These are phyloP conservation scores for Elanoides forficatus DNA, from an alignment of 2,113 vertebrate species.

Conservation along the genomic window DNA sequence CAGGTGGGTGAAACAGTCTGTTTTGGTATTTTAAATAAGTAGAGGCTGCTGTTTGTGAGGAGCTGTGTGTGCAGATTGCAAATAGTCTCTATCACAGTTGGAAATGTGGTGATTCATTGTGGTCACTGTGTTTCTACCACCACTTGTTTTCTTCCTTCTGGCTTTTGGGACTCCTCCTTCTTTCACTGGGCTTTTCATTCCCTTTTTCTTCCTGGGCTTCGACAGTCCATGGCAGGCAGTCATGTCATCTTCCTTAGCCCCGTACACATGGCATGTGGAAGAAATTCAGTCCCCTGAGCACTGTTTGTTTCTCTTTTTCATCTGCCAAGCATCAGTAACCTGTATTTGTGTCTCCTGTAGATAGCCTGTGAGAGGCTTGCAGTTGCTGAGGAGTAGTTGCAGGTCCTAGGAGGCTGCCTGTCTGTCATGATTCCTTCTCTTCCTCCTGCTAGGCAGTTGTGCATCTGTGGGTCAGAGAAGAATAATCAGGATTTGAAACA, in stretches of 20 bases:
- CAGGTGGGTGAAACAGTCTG: not conserved
- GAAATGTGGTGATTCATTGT: slow-evolving; percentile 36
- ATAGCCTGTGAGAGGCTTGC: not conserved
- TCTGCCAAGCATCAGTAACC: not conserved
- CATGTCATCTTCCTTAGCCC: not conserved
- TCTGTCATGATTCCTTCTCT: not conserved
- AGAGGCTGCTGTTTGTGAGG: not conserved
- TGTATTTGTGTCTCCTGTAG: not conserved
- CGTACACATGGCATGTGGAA: not conserved
- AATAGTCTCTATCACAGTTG: slow-evolving; percentile 8
- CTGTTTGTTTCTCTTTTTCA: not conserved
- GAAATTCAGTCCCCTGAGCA: not conserved
- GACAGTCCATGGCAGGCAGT: not conserved
- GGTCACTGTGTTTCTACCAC: slow-evolving; percentile 5
- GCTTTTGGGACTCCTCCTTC: not conserved
- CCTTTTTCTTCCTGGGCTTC: not conserved
- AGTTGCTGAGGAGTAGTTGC: not conserved
- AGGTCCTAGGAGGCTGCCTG: not conserved
- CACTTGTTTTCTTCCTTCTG: slow-evolving; percentile 21
- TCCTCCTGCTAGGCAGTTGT: not conserved
- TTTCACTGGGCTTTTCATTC: not conserved
- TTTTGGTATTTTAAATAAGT: not conserved
- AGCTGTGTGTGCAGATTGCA: not conserved
- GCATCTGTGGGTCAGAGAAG: slow-evolving; percentile 43
- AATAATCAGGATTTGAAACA: slow-evolving; percentile 37